A percentile compares a stretch with the other conserved stretches of the same genome.
Conservation (phyloP, 2,113 vertebrate genomes). For the Oryzias javanicus region DNA sequence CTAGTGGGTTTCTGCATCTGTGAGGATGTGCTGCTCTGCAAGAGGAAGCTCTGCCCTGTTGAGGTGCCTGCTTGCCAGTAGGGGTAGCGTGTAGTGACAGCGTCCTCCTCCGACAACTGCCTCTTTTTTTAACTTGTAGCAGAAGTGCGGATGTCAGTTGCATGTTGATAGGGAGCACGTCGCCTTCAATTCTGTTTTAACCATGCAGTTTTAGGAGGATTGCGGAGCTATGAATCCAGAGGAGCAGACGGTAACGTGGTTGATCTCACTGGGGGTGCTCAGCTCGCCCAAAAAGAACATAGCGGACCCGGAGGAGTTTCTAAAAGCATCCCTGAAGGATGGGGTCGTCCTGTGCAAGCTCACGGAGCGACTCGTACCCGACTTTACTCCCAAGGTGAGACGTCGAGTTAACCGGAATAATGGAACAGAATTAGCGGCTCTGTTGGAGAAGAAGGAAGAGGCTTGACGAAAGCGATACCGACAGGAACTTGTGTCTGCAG, state of each 20-base stretch:
- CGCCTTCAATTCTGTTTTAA: conserved; percentile 30
- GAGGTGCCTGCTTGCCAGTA: conserved; percentile 63
- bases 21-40: conserved; percentile 7
- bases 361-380: conserved; percentile 85
- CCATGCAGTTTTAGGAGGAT: conserved; percentile 47
- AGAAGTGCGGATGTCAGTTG: conserved; percentile 90
- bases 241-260: conserved; percentile 94
- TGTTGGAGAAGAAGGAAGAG: conserved; percentile 40
- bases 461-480: conserved; percentile 41
- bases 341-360: conserved; percentile 93
- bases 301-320: conserved; percentile 88
- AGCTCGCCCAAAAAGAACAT: conserved; percentile 95
- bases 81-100: conserved; percentile 57
- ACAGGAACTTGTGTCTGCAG: conserved; percentile 40
- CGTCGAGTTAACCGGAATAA: conserved; percentile 19
- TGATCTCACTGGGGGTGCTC: conserved; percentile 93
- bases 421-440: conserved; percentile 6
- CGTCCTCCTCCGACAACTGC: conserved; percentile 30
- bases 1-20: background rate
- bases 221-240: conserved; percentile 88
- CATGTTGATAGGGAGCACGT: conserved; percentile 67
- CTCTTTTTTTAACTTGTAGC: conserved; percentile 48
- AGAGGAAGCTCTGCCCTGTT: conserved; percentile 35
- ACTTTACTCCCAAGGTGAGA: conserved; percentile 87
- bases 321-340: conserved; percentile 89